Percentiles rank a stretch among this genome's conserved stretches.
phyloP scores from a whole-genome alignment of 1,140 invertebrate genomes.

The Limonius californicus region DNA sequence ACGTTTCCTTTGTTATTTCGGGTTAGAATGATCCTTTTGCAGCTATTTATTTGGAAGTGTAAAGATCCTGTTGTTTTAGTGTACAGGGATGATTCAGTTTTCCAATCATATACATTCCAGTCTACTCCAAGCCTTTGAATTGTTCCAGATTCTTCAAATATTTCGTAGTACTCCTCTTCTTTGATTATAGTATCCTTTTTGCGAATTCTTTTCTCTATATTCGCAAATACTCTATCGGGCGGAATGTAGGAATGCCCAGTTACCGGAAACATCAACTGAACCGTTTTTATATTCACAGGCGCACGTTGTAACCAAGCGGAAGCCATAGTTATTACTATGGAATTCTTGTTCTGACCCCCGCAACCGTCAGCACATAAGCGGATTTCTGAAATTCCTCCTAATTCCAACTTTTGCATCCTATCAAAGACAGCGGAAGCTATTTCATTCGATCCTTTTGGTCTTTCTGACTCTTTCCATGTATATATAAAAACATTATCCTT shows the following conservation, averaged over 20 bases:
- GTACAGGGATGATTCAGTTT: too few species aligned
- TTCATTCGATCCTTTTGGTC: slow-evolving; percentile 29
- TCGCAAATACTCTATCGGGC: slow-evolving; percentile 16
- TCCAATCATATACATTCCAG: too few species aligned
- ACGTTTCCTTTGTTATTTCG: too few species aligned
- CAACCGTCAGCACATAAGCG: slow-evolving; percentile 34
- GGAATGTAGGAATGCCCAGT: slow-evolving; percentile 32
- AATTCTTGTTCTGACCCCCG: slow-evolving; percentile 37
- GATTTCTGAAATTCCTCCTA: slow-evolving; percentile 21
- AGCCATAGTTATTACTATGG: slow-evolving; percentile 28
- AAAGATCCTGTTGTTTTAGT: too few species aligned
- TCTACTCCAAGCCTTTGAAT: too few species aligned
- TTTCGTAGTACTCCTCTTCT: too few species aligned
- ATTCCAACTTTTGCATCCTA: slow-evolving; percentile 10
- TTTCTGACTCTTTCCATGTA: slow-evolving; percentile 31
- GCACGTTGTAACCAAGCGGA: slow-evolving; percentile 24
- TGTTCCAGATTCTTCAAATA: too few species aligned
- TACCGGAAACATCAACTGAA: slow-evolving; percentile 34
- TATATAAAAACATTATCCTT: slow-evolving; percentile 14
- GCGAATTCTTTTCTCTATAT: too few species aligned
- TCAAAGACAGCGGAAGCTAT: slow-evolving; percentile 30
- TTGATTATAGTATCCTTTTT: too few species aligned
- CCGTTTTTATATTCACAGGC: slow-evolving; percentile 24
- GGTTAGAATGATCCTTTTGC: too few species aligned
- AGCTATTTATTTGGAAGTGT: too few species aligned